phyloP scores from a whole-genome alignment of 2,888 invertebrate genomes.

The Alloplasta piceator region DNA sequence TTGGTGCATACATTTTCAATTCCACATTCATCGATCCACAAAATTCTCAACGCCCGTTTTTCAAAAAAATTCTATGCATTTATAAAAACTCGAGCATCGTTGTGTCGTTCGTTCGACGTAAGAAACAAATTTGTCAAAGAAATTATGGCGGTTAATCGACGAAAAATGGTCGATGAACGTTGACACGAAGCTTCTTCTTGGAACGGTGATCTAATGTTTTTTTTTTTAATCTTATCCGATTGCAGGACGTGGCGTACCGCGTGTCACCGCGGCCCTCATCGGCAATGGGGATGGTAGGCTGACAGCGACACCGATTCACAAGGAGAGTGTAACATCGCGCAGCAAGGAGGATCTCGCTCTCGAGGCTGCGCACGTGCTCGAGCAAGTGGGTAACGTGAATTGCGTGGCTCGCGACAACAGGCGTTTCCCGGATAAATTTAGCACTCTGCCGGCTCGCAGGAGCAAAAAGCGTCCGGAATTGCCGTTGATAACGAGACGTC shows the following conservation, averaged over 20 bases:
- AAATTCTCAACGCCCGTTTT: too few species aligned
- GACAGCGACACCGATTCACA: constrained; percentile 84
- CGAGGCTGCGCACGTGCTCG: constrained; percentile 90
- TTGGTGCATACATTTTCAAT: too few species aligned
- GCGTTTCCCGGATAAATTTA: constrained; percentile 84
- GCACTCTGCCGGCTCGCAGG: constrained; percentile 87
- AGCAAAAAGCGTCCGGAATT: constrained; percentile 80
- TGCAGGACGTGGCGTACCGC: constrained; percentile 83
- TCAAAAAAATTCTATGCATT: too few species aligned
- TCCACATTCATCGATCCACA: too few species aligned
- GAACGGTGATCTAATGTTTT: constrained; percentile 2
- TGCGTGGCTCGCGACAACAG: constrained; percentile 84
- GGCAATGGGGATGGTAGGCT: constrained; percentile 84
- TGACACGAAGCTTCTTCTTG: too few species aligned
- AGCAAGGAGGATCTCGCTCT: constrained; percentile 90
- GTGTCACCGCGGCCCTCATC: constrained; percentile 83
- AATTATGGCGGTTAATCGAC: too few species aligned
- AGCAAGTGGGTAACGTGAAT: constrained; percentile 89
- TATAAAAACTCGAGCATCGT: too few species aligned
- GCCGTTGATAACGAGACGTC: constrained; percentile 80
- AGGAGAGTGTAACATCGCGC: constrained; percentile 88
- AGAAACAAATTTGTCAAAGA: too few species aligned
- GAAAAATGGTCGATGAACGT: too few species aligned
- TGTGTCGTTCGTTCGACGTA: too few species aligned
- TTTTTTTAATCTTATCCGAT: constrained; percentile 64